Base-by-base conservation (phyloP, 2,797 vertebrate genomes). In the Threskiornis aethiopicus region DNA sequence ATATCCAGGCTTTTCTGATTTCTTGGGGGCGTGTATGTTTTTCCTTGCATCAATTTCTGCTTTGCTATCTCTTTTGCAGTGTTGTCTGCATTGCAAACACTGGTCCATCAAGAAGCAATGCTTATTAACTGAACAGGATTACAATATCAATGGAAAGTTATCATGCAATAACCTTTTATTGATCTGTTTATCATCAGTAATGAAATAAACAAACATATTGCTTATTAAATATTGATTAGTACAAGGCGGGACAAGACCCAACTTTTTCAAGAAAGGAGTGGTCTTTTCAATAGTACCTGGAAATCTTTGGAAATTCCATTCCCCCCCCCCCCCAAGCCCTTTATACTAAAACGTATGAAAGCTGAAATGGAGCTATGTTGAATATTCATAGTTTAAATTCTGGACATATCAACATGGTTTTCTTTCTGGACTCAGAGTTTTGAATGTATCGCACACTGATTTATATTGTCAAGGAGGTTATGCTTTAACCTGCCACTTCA, bases 131-230 rank as follows among this genome's bases (percentile, higher is more conserved):
- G 79, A 96, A 85, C 44, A 92, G 80, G 71, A 97, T 97, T 98
- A 95, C 84, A 92, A 13, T 97, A 93, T 94, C 91, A 97, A 82
- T 93, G 88, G 89, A 76, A 97, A 96, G 93, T 95, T 97, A 92
- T 95, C 87, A 89, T 89, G 90, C 82, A 97, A 75, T 97, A 98
- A 95, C 92, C 59, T 97, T 87, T 84, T 96, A 97, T 93, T 95
- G 92, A 97, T 97, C 85, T 94, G 87, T 97, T 96, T 97, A 94
- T 95, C 55, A 93, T 95, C 62, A 42, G 92, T 97, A 97, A 97
- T 93, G 67, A 97, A 96, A 94, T 94, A 96, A 97, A 95, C 90
- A 96, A 95, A 80, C 72, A 90, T 96, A 93, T 94, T 97, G 84
- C 93, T 97, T 97, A 87, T 92, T 96, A 97, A 97, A 95, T 92